Base-by-base conservation (phyloP, 53 echinoderm and acorn worm genomes). In the Hippasteria phrygiana region DNA sequence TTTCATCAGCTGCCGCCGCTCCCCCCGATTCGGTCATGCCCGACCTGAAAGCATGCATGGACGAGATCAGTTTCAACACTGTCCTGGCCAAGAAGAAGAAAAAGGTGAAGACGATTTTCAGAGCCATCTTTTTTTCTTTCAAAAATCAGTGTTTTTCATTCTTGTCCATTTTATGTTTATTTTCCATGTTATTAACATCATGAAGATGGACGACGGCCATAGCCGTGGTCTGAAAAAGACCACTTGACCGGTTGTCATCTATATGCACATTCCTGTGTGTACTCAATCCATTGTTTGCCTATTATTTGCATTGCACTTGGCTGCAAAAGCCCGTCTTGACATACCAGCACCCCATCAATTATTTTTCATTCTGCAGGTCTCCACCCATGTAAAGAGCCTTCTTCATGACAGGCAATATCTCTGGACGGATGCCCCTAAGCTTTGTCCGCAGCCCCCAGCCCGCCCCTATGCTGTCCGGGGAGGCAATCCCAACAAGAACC, bases 21-120 rank as follows among this genome's bases (percentile, higher is more conserved):
- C 76, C 87, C 72, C 43, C 42, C 51, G 88, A 88, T 37, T 38
- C 91, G 3, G 62, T 71, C 29, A 56, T 83, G 54, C 93, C 91
- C 7, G 63, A 79, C 54, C 86, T 95, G 18, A 93, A 93, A 45
- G 89, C 39, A 16, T 98, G 94, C 59, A 94, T 98, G 95, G 73
- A 88, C 79, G 98, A 98, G 48, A 92, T 91, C 43, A 85, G 94
- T n/a, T 98, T 98, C 40, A 94, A 98, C 83, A 94, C 90, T 53
- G 87, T 86, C 24, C 59, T 94, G 37, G 92, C 94, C 39, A 96
- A 94, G 53, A 89, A 91, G 53, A 98, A 98, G 91, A 98, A 94
- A 87, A 96, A 83, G 96, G 98, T 98, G 63, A 35, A 29, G 28
- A 18, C 6, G 76, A 13, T 29, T 45, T 45, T 45, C 46, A 5